Conservation (phyloP, 2,797 vertebrate genomes). For the Yasuhikotakia modesta region DNA sequence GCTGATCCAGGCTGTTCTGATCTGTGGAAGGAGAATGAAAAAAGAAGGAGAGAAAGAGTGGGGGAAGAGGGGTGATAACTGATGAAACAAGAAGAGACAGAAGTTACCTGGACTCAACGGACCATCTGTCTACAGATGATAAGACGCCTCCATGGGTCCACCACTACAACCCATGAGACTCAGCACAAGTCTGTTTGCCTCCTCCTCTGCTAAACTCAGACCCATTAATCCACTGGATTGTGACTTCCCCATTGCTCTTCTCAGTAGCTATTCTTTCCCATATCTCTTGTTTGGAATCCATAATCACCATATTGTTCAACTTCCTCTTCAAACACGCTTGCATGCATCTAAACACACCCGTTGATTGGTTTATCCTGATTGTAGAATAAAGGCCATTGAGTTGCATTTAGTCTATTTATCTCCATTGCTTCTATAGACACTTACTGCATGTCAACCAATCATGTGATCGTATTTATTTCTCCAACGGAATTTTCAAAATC, state of each 20-base stretch:
- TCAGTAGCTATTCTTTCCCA: not conserved
- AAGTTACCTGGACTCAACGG: not conserved
- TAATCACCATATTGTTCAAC: not conserved
- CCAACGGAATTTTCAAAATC: not conserved
- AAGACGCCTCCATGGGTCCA: not conserved
- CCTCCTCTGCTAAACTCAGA: not conserved
- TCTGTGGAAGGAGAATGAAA: not conserved
- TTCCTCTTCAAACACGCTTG: not conserved
- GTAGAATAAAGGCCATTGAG: no score
- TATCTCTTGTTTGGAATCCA: not conserved
- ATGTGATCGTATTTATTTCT: not conserved
- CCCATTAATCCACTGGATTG: constrained; percentile 24
- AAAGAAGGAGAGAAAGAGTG: constrained; percentile 3
- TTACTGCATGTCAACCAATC: not conserved
- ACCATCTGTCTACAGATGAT: constrained; percentile 39
- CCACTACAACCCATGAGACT: constrained; percentile 2
- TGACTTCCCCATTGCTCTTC: not conserved
- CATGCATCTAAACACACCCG: not conserved
- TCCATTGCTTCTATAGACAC: no score
- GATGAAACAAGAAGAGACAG: constrained; percentile 15
- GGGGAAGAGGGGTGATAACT: not conserved
- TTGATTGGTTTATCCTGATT: not conserved
- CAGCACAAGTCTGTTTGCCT: not conserved
- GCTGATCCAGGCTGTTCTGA: not conserved
- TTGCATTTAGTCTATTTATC: no score